Evolutionary conservation across 2,888 invertebrate species (phyloP).

Genomic region (Harpalus rubripes): DNA sequence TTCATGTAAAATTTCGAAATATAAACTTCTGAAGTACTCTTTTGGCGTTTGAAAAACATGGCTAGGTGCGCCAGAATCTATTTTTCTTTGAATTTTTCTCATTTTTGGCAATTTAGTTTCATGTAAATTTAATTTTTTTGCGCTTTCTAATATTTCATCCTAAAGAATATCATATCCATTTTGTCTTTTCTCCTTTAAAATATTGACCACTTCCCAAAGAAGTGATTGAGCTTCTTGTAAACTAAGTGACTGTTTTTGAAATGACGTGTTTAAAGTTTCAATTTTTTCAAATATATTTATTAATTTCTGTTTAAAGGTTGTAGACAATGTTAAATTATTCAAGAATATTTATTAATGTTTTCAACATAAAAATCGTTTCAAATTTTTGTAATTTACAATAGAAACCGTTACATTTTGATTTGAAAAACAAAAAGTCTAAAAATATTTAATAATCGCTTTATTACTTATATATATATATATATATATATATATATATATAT

Average conservation of each 20-base stretch:
- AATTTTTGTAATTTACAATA: slow-evolving; percentile 33
- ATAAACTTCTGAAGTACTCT: slow-evolving; percentile 54
- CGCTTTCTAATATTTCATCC: slow-evolving; percentile 39
- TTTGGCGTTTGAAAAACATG: slow-evolving; percentile 55
- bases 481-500: slow-evolving; percentile 9
- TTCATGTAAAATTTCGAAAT: slow-evolving; percentile 61
- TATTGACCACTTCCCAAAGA: slow-evolving; percentile 1
- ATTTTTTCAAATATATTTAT: slow-evolving; percentile 62
- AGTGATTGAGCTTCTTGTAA: slow-evolving; percentile 50
- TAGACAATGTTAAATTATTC: too few species aligned
- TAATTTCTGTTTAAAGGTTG: too few species aligned
- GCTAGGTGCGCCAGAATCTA: slow-evolving; percentile 51
- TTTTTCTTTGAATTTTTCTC: slow-evolving; percentile 43
- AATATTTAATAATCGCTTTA: background rate
- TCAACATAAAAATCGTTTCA: slow-evolving; percentile 36
- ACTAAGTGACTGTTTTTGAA: slow-evolving; percentile 42
- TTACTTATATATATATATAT: slow-evolving; percentile 19
- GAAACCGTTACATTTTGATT: background rate
- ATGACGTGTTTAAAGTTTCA: slow-evolving; percentile 59
- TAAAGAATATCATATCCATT: slow-evolving; percentile 50
- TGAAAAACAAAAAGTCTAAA: background rate
- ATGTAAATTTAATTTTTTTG: slow-evolving; percentile 50
- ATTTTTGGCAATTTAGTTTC: slow-evolving; percentile 53
- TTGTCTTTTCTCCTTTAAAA: slow-evolving; percentile 41
- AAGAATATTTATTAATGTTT: too few species aligned